Evolutionary conservation across 2,113 vertebrate genomes (phyloP), one percentile per base, ranked within the genome.

Genomic region (Macquaria ambigua): DNA sequence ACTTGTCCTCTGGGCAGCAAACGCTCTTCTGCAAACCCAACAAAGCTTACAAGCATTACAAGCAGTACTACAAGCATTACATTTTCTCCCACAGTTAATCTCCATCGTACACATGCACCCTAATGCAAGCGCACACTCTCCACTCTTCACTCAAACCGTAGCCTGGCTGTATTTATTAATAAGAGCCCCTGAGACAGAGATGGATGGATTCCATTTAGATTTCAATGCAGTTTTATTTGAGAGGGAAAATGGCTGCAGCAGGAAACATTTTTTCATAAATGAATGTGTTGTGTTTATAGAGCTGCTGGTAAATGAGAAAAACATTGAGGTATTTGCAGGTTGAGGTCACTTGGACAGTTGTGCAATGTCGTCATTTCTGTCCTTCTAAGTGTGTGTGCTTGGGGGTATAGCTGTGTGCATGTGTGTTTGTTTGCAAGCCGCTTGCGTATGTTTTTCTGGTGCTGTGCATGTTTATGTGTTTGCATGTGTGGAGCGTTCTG

Each of bases 161-260:
- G 69, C 89, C 78, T 61, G 80, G 82, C 80, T 81, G 80, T 87
- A 82, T 89, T 90, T 90, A 90, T 93, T 89, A 93, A 88, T 77
- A 86, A 77, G 73, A 83, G 63, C 82, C 81, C 69, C 55, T 16
- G 79, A 84, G 93, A 93, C 94, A 94, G 74, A 94, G 94, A 95
- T 96, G 92, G 88, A 95, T 95, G 91, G 84, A 76, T 82, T 94
- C 88, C 87, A 93, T 94, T 95, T 91, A 88, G 78, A 91, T 92
- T 91, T 81, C 91, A 41, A 11, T 88, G 89, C 92, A 81, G 70
- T 90, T 93, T 93, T 88, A 72, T 89, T 92, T 90, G 79, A 73
- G 61, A 78, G 71, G 59, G 85, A 82, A 82, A 85, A 68, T 72
- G 52, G 50, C 56, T 74, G 71, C 50, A 43, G 80, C 28, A 73